Evolutionary conservation across 2,888 invertebrate genomes (phyloP).

Genomic region (Sisyra terminalis): DNA sequence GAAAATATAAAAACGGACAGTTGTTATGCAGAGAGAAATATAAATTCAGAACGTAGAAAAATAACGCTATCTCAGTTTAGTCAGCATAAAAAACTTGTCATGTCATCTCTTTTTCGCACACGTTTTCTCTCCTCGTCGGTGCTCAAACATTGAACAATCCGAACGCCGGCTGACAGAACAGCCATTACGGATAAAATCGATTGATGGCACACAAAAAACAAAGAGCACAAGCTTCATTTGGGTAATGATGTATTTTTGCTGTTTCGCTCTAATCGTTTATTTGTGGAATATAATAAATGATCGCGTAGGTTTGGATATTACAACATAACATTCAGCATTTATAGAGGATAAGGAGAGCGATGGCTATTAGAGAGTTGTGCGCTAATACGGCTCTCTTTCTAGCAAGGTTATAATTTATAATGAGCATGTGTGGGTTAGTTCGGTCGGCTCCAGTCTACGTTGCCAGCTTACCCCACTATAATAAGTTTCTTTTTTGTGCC

Average conservation of each 20-base stretch:
- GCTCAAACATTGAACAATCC: slow-evolving; percentile 1
- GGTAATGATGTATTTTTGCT: too few relatives aligned
- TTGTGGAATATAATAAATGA: too few relatives aligned
- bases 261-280: too few relatives aligned
- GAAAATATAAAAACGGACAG: too few relatives aligned
- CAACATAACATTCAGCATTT: too few relatives aligned
- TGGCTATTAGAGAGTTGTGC: neutral
- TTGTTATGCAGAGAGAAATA: neutral
- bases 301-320: too few relatives aligned
- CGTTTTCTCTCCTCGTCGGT: neutral
- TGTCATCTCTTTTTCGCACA: neutral
- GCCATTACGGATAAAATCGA: neutral
- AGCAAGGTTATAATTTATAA: slow-evolving; percentile 1
- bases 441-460: slow-evolving; percentile 19
- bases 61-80: slow-evolving; percentile 5
- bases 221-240: too few relatives aligned
- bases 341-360: too few relatives aligned
- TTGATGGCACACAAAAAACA: too few relatives aligned
- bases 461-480: slow-evolving; percentile 21
- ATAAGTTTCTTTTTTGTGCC: slow-evolving; percentile 23
- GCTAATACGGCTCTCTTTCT: neutral
- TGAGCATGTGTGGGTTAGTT: slow-evolving; percentile 21
- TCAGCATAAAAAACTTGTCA: slow-evolving; percentile 4
- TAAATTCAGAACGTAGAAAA: slow-evolving; percentile 2
- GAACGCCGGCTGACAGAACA: neutral